Percentiles rank a stretch among this genome's conserved stretches.
Evolutionary conservation across 2,113 vertebrate species (phyloP).

Genomic region (Cyanoliseus patagonus): DNA sequence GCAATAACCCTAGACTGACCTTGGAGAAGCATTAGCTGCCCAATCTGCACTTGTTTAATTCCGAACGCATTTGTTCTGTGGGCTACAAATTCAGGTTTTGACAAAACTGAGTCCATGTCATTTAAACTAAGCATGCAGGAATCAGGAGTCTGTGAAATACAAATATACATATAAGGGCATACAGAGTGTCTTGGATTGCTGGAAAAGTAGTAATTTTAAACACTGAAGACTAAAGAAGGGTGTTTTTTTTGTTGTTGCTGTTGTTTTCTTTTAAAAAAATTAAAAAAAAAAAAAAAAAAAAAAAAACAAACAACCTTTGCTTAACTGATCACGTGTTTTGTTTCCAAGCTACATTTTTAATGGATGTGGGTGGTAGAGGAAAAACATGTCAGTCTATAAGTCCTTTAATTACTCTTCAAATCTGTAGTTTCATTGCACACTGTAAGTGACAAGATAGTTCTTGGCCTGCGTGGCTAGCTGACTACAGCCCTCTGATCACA

Average conservation of each 20-base stretch:
- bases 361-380: background rate
- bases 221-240: background rate
- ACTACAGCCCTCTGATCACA: constrained; percentile 5
- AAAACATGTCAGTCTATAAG: background rate
- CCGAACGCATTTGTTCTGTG: background rate
- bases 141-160: background rate
- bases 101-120: background rate
- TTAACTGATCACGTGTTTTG: background rate
- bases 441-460: background rate
- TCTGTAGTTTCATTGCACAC: background rate
- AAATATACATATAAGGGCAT: background rate
- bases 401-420: background rate
- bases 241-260: background rate
- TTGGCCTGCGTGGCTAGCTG: background rate
- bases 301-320: background rate
- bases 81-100: background rate
- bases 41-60: background rate
- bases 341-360: background rate
- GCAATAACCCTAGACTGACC: background rate
- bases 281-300: background rate
- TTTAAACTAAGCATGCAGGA: background rate
- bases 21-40: background rate
- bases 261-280: background rate
- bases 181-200: background rate
- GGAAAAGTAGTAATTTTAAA: background rate